These are phyloP conservation scores for Crotalus helleri DNA, from an alignment of 2,113 vertebrate species.

Conservation along the genomic window DNA sequence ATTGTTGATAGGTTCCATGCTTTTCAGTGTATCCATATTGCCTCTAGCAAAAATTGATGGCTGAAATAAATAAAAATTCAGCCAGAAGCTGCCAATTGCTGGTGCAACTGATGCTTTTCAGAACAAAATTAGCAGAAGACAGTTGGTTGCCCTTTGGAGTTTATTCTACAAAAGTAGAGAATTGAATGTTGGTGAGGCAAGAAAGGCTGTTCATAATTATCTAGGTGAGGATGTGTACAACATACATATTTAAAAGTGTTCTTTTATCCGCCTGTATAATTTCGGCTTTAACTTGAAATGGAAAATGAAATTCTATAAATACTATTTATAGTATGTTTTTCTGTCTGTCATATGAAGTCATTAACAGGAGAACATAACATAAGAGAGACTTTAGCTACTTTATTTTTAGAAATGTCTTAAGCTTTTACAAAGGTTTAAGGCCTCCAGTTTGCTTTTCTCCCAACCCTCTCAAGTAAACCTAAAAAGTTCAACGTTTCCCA, in stretches of 20 bases:
- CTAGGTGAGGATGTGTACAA: not conserved
- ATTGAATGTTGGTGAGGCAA: not conserved
- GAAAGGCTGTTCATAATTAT: not conserved
- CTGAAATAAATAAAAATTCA: not conserved
- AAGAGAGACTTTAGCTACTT: not conserved
- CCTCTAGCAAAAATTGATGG: not conserved
- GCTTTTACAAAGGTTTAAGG: not conserved
- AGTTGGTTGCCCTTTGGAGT: not conserved
- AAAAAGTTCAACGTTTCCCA: not conserved
- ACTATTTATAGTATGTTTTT: not conserved
- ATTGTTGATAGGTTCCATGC: not conserved
- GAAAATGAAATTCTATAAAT: not conserved
- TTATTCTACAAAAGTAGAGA: not conserved
- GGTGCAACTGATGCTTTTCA: not conserved
- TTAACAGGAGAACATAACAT: not conserved
- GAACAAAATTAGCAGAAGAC: not conserved
- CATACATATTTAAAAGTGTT: not conserved
- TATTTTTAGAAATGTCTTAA: not conserved
- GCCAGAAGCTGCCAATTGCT: not conserved
- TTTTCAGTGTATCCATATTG: not conserved
- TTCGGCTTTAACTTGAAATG: not conserved
- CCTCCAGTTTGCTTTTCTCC: not conserved
- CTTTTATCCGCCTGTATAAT: not conserved
- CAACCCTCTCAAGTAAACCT: not conserved
- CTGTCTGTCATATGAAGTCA: not conserved